Evolutionary conservation across 2,113 vertebrate genomes (phyloP), one percentile per base, ranked within the genome.

Genomic region (Pelecanoides urinatrix): DNA sequence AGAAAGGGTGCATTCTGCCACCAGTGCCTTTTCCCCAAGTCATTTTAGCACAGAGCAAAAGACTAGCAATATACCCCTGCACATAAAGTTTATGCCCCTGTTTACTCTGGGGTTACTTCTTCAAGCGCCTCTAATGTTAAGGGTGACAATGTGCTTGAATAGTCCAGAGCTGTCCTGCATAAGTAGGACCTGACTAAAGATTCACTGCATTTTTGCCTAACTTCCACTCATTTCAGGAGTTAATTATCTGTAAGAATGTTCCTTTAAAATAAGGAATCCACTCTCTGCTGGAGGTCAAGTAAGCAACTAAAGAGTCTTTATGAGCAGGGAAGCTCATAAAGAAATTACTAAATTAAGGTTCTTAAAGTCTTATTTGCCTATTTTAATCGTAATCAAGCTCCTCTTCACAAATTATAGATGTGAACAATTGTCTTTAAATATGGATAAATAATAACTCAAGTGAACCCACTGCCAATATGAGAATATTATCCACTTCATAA

Each of bases 331-430:
- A 94, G 55, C 49, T 94, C 63, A 83, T 7, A 68, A 22, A 75
- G 82, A 53, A 89, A 89, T 86, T 52, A 92, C 83, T 95, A 86
- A 97, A 93, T 96, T 91, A 50, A 53, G 61, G 50, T 90, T 90
- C 40, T 52, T 86, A 52, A 95, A 89, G 89, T 52, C 61, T 81
- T 88, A 82, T 75, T 92, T 87, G 73, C 40, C 49, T 78, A 40
- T 86, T 92, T 84, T 89, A 84, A 75, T 70, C 42, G 90, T 86
- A 85, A 76, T 84, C 72, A 91, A 87, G 72, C 56, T 93, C 19
- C 25, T 92, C 45, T 77, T 93, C 61, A 87, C 4, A 45, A 86
- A 61, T 86, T 71, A 55, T 15, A 86, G n/a, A 75, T 44, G 17
- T 44, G 70, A 95, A 52, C 26, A 86, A 45, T 30, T 71, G 50